Evolutionary conservation across 2,888 invertebrate species (phyloP).

Genomic region (Penaeus monodon): DNA sequence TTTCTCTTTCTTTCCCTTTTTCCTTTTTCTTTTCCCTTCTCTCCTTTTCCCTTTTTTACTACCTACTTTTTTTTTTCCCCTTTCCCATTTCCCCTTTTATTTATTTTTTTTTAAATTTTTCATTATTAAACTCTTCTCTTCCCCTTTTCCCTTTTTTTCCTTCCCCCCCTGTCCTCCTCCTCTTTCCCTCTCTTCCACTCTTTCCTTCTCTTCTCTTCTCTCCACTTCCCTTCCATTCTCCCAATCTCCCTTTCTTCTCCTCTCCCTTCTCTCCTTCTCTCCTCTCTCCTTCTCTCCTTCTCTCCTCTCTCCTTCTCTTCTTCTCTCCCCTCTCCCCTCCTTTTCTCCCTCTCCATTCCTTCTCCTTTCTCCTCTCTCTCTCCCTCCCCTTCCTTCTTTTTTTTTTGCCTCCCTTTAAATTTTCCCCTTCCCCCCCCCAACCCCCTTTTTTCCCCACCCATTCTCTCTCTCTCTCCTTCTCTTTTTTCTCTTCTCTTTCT

Average conservation of each 20-base stretch:
- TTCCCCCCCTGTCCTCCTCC: background rate
- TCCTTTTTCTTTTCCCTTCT: background rate
- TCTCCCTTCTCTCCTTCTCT: background rate
- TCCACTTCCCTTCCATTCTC: background rate
- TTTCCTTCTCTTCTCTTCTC: background rate
- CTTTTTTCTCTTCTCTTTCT: background rate
- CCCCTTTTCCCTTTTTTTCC: background rate
- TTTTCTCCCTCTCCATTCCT: background rate
- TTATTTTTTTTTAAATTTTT: too few relatives aligned
- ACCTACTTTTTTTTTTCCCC: too few relatives aligned
- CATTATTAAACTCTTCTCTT: too few relatives aligned
- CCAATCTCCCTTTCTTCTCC: background rate
- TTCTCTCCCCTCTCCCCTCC: background rate
- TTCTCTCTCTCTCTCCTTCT: background rate
- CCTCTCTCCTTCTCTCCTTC: background rate
- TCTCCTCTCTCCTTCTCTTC: too few relatives aligned
- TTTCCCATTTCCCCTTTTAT: too few relatives aligned
- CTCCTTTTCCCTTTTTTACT: background rate
- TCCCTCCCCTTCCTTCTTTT: too few relatives aligned
- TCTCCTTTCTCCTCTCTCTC: background rate
- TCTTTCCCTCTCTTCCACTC: background rate
- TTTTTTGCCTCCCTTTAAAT: background rate
- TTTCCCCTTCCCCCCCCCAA: background rate
- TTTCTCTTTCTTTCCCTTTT: background rate
- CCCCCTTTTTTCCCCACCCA: background rate